A percentile compares a stretch with the other conserved stretches of the same genome.
Conservation (phyloP, 1,140 invertebrate species). For the Drosophila pectinifera region DNA sequence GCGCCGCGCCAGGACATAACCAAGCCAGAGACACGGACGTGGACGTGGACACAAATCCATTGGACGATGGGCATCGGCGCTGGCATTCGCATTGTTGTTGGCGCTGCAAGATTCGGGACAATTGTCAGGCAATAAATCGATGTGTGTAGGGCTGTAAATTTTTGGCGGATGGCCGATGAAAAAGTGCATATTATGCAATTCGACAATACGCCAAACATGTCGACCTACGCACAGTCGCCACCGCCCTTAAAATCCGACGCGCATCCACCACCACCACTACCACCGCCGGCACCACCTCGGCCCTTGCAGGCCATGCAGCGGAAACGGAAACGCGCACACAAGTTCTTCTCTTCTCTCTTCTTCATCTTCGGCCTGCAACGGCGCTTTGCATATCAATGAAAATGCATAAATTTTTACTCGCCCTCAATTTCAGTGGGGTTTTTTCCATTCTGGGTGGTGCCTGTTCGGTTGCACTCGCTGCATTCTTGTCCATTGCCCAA, state of each 20-base stretch:
- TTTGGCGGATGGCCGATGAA: conserved; percentile 80
- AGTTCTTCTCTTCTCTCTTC: conserved; percentile 67
- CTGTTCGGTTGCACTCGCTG: conserved; percentile 63
- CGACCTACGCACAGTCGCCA: conserved; percentile 58
- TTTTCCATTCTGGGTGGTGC: conserved; percentile 33
- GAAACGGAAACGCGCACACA: conserved; percentile 81
- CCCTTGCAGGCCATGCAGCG: conserved; percentile 41
- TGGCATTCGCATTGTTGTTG: conserved; percentile 69
- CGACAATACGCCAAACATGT: conserved; percentile 82
- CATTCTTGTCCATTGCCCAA: conserved; percentile 45
- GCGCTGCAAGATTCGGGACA: conserved; percentile 66
- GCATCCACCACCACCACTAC: conserved; percentile 6
- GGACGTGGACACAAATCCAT: conserved; percentile 72
- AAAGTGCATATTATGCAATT: conserved; percentile 85
- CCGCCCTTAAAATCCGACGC: conserved; percentile 34
- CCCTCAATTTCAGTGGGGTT: conserved; percentile 40
- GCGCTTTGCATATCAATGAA: conserved; percentile 84
- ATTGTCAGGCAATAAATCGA: conserved; percentile 85
- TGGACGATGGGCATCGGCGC: conserved; percentile 48
- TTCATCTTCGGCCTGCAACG: conserved; percentile 60
- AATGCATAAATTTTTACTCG: conserved; percentile 83
- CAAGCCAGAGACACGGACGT: conserved; percentile 28
- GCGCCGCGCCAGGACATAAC: conserved; percentile 42
- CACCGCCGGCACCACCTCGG: not conserved
- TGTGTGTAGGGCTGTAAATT: conserved; percentile 84